Evolutionary conservation across 2,797 vertebrate genomes (phyloP).

Genomic region (Pteronotus mesoamericanus): DNA sequence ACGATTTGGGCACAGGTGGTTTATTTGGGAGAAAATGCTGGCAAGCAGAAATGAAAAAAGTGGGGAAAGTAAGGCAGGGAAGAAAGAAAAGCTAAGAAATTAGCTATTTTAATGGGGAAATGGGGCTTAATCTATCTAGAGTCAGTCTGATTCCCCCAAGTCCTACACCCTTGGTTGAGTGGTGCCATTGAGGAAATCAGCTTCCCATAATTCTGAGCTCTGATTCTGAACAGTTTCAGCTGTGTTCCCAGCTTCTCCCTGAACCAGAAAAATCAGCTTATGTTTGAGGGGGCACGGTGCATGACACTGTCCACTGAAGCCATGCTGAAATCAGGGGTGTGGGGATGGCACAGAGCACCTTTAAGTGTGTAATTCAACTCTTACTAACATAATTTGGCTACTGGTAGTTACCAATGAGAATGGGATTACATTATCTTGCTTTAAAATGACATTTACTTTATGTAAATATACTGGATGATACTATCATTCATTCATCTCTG

Average conservation of each 20-base stretch:
- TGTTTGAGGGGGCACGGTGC: not conserved
- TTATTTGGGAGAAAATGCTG: not conserved
- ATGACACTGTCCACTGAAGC: not conserved
- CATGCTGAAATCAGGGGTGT: not conserved
- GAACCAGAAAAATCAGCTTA: not conserved
- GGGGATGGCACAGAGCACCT: not conserved
- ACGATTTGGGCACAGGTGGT: not conserved
- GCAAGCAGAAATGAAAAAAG: not conserved
- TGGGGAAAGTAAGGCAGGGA: not conserved
- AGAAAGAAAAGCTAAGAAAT: not conserved
- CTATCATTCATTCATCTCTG: not conserved
- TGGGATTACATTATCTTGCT: not conserved
- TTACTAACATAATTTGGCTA: not conserved
- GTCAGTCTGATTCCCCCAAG: not conserved
- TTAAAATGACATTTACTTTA: not conserved
- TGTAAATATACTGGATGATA: not conserved
- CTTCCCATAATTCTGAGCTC: not conserved
- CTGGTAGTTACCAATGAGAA: not conserved
- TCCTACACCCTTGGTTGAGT: not conserved
- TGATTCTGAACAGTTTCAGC: not conserved
- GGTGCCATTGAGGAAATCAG: not conserved
- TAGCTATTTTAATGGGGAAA: not conserved
- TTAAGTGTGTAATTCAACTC: not conserved
- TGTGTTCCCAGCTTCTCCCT: not conserved
- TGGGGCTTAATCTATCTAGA: not conserved